phyloP scores from a whole-genome alignment of 2,797 vertebrate genomes.

The Cossypha heuglini region DNA sequence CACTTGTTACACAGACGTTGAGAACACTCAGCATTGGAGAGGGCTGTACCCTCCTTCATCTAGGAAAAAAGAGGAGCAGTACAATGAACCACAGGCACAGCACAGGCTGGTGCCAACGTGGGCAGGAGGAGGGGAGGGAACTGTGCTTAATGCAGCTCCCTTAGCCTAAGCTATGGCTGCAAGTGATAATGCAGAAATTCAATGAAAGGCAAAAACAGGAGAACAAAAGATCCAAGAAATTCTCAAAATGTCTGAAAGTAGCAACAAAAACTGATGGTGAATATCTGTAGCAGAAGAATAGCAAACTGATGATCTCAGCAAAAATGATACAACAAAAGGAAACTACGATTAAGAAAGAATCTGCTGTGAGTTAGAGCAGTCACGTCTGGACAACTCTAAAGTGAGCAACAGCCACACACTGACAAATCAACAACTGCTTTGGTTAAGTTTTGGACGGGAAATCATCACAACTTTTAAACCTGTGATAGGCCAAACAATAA shows the following conservation, averaged over 20 bases:
- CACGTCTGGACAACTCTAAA: neutral
- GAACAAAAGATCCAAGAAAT: neutral
- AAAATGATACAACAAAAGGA: neutral
- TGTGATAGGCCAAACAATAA: neutral
- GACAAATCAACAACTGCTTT: neutral
- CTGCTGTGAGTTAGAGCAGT: neutral
- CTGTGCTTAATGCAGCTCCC: neutral
- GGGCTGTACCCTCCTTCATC: neutral
- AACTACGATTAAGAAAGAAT: neutral
- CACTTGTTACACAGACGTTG: fast-evolving
- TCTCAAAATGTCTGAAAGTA: neutral
- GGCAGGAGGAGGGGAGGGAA: neutral
- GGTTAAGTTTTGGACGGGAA: neutral
- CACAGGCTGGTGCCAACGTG: neutral
- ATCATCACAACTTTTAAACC: neutral
- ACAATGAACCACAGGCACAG: fast-evolving
- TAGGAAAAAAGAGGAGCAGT: neutral
- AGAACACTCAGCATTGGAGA: neutral
- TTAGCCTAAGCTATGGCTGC: neutral
- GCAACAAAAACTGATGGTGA: neutral
- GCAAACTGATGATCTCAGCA: neutral
- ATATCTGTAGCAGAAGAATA: neutral
- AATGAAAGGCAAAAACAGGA: neutral
- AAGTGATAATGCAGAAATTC: neutral
- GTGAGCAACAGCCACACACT: neutral